Conservation (phyloP, 2,888 invertebrate genomes). For the Netelia inedita region DNA sequence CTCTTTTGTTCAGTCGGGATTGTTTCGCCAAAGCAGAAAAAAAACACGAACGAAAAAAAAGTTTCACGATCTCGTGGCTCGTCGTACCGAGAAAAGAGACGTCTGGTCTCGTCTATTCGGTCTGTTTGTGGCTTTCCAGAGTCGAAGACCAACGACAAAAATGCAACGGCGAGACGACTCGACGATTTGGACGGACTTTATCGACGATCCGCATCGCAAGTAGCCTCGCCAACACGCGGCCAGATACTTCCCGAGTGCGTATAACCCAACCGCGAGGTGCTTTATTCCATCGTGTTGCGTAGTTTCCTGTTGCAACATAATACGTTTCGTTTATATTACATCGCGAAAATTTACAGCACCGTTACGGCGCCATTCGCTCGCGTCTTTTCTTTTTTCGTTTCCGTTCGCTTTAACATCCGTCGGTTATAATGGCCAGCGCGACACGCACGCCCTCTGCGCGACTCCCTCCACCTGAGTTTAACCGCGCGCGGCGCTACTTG, state of each 20-base stretch:
- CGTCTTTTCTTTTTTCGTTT: neutral
- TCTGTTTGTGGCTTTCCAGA: constrained; percentile 37
- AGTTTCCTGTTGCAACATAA: constrained; percentile 54
- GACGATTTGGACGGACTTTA: constrained; percentile 56
- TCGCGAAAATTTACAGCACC: constrained; percentile 55
- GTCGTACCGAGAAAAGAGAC: constrained; percentile 23
- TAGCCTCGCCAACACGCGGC: constrained; percentile 42
- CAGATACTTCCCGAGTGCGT: neutral
- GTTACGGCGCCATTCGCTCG: neutral
- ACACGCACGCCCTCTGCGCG: constrained; percentile 23
- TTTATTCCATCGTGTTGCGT: constrained; percentile 35
- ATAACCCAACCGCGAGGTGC: constrained; percentile 24
- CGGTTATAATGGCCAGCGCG: constrained; percentile 34
- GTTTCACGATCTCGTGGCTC: constrained; percentile 43
- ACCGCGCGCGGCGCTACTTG: constrained; percentile 26
- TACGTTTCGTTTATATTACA: constrained; percentile 52
- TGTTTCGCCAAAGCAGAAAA: constrained; percentile 19
- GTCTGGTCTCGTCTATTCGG: constrained; percentile 39
- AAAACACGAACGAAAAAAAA: constrained; percentile 28
- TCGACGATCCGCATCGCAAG: constrained; percentile 65
- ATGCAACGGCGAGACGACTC: constrained; percentile 47
- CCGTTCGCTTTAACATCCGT: neutral
- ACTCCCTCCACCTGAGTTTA: neutral
- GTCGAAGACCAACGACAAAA: constrained; percentile 25
- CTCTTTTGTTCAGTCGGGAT: constrained; percentile 50